These are phyloP conservation scores for Litoditis marina DNA, from an alignment of 2,888 invertebrate genomes.

Conservation along the genomic window DNA sequence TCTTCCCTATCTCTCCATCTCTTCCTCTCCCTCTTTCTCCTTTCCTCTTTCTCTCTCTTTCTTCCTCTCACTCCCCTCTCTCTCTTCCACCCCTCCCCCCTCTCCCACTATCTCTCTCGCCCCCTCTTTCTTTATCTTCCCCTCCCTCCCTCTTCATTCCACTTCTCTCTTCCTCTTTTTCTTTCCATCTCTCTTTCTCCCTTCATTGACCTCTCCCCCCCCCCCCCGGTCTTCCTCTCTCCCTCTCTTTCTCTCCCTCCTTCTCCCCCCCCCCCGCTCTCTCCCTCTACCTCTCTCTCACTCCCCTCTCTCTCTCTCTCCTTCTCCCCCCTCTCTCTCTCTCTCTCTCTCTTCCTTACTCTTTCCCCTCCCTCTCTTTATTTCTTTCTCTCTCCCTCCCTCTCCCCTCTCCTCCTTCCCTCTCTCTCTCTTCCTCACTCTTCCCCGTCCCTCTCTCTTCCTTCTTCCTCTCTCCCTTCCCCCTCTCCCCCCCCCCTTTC, in stretches of 20 bases:
- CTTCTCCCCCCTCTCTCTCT: too few species aligned
- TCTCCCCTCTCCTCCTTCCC: not conserved
- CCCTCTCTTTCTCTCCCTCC: not conserved
- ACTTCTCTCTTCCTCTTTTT: slow-evolving; percentile 1
- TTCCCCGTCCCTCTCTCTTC: not conserved
- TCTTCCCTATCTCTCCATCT: not conserved
- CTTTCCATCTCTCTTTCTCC: not conserved
- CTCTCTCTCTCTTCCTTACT: too few species aligned
- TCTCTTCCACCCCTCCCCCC: too few species aligned
- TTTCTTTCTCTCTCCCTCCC: slow-evolving; percentile 3
- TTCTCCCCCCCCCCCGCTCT: not conserved
- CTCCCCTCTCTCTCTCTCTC: not conserved
- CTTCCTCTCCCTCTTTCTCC: not conserved
- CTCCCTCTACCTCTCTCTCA: slow-evolving; percentile 5
- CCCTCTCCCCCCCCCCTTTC: not conserved
- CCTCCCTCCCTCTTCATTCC: not conserved
- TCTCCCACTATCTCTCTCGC: too few species aligned
- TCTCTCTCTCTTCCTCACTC: not conserved
- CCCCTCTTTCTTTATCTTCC: not conserved
- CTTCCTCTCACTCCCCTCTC: too few species aligned
- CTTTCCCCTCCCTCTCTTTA: not conserved
- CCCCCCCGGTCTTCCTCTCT: not conserved
- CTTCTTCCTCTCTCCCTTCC: not conserved
- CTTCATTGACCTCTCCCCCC: slow-evolving; percentile 4
- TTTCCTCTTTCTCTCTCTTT: not conserved